Percentiles rank a stretch among this genome's conserved stretches.
Conservation (phyloP, 2,113 vertebrate genomes). For the Esox niger region DNA sequence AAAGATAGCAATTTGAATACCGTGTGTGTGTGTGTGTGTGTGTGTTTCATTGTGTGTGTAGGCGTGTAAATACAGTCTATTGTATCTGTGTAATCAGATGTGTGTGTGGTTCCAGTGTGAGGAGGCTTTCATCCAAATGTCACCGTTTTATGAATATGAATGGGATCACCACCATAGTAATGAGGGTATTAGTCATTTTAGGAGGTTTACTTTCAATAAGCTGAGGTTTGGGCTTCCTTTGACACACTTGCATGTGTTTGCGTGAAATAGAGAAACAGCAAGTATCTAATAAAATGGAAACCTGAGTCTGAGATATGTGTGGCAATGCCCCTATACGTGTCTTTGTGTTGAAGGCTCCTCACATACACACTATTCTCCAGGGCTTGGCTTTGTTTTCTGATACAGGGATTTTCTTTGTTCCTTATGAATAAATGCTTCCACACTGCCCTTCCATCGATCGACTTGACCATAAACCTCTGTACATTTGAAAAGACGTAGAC, state of each 20-base stretch:
- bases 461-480: constrained; percentile 38
- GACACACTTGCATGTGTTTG: constrained; percentile 25
- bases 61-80: constrained; percentile 9
- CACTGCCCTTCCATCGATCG: constrained; percentile 54
- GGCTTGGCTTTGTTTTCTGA: background rate
- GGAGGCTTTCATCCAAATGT: background rate
- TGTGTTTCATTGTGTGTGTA: constrained; percentile 21
- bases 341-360: background rate
- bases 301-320: background rate
- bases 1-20: constrained; percentile 20
- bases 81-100: background rate
- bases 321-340: background rate
- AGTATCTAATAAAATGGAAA: background rate
- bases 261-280: background rate
- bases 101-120: background rate
- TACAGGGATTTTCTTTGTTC: background rate
- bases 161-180: too few species aligned
- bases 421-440: constrained; percentile 15
- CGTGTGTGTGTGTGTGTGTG: constrained; percentile 20
- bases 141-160: background rate
- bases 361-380: background rate
- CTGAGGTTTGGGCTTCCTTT: background rate
- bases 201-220: background rate
- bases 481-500: constrained; percentile 45
- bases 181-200: background rate